These are phyloP conservation scores for Neodon shergylaensis DNA, from an alignment of 2,113 vertebrate species.

Conservation along the genomic window DNA sequence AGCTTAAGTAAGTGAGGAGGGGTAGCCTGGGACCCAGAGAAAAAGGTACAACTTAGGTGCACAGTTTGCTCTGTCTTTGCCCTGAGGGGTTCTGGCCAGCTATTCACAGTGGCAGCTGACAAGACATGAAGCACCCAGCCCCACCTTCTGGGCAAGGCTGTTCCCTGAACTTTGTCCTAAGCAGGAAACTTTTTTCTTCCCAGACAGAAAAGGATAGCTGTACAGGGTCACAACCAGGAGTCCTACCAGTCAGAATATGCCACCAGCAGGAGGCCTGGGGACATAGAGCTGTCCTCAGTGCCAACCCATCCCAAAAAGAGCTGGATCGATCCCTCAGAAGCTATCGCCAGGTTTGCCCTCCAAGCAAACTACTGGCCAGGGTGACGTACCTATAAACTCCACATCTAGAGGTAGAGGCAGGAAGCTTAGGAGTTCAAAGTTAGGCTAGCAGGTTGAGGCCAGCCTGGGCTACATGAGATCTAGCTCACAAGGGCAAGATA, in stretches of 20 bases:
- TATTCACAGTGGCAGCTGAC: background rate
- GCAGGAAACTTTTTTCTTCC: conserved; percentile 16
- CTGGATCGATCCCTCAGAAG: background rate
- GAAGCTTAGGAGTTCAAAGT: background rate
- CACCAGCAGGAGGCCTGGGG: background rate
- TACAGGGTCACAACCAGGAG: background rate
- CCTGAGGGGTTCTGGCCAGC: background rate
- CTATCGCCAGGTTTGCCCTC: background rate
- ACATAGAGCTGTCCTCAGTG: background rate
- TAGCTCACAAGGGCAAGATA: background rate
- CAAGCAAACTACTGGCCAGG: background rate
- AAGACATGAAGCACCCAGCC: background rate
- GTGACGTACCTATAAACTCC: background rate
- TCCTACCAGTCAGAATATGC: background rate
- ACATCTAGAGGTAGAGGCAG: background rate
- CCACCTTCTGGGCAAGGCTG: background rate
- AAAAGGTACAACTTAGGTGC: background rate
- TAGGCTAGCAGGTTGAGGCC: background rate
- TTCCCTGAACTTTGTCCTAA: conserved; percentile 45
- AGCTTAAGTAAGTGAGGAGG: no score
- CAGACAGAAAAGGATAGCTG: background rate
- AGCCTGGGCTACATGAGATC: background rate
- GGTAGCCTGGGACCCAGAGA: background rate
- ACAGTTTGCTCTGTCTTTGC: background rate
- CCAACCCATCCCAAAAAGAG: background rate